A percentile compares a stretch with the other conserved stretches of the same genome.
Conservation (phyloP, 2,113 vertebrate species). For the Lophura nycthemera region DNA sequence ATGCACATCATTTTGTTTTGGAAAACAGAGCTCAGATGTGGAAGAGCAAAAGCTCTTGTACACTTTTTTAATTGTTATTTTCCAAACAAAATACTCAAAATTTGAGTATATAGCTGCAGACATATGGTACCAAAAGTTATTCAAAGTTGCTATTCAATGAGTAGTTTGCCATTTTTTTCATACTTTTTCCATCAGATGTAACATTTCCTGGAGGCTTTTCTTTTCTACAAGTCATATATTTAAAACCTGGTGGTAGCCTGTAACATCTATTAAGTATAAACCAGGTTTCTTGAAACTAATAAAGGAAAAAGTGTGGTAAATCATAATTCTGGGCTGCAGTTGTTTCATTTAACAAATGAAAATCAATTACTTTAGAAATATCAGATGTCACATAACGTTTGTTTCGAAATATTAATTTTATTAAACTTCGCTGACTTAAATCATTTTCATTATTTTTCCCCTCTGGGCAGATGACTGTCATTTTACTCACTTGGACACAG, state of each 20-base stretch:
- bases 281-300: background rate
- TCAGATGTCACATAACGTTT: conserved; percentile 27
- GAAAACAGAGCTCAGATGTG: background rate
- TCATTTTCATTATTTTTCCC: background rate
- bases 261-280: background rate
- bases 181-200: background rate
- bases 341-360: conserved; percentile 59
- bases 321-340: background rate
- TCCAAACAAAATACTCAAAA: background rate
- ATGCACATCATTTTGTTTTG: rapidly evolving
- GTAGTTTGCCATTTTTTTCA: background rate
- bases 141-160: background rate
- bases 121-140: background rate
- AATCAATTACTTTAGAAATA: conserved; percentile 47
- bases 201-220: background rate
- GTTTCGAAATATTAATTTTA: conserved; percentile 50
- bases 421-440: background rate
- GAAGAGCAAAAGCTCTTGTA: background rate
- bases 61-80: background rate
- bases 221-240: background rate
- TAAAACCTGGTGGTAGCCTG: background rate
- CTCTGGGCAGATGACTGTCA: background rate
- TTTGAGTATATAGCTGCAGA: background rate
- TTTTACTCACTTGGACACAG: background rate
- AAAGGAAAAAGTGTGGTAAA: background rate